Evolutionary conservation across 2,888 invertebrate genomes (phyloP).

Genomic region (Dynastes grantii): DNA sequence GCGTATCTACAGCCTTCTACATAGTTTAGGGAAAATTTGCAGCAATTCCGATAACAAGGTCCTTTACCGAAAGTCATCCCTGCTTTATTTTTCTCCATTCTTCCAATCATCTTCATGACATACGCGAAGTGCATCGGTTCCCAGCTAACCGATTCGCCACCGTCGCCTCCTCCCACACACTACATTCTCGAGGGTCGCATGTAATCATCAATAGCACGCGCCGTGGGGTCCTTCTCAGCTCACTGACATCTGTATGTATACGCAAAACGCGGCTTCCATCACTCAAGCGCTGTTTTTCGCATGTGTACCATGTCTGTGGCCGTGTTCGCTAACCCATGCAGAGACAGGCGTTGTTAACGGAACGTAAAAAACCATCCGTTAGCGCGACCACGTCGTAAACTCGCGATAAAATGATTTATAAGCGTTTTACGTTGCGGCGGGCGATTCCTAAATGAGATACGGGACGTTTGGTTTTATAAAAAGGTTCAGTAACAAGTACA

Average conservation of each 20-base stretch:
- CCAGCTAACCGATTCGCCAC: not conserved
- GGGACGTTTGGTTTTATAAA: no score
- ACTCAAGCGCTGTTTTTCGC: constrained; percentile 45
- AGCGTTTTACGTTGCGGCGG: not conserved
- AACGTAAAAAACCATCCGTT: constrained; percentile 13
- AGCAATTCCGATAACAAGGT: no score
- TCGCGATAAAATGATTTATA: constrained; percentile 27
- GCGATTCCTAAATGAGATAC: not conserved
- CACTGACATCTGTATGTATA: constrained; percentile 50
- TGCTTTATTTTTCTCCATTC: no score
- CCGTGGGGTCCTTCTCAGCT: constrained; percentile 47
- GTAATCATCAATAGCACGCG: constrained; percentile 57
- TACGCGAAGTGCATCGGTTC: no score
- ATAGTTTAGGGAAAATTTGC: no score
- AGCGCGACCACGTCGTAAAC: constrained; percentile 11
- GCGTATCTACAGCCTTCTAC: no score
- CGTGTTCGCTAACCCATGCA: constrained; percentile 17
- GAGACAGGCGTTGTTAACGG: constrained; percentile 9
- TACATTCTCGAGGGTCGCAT: constrained; percentile 52
- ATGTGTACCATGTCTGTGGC: constrained; percentile 7
- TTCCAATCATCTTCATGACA: no score
- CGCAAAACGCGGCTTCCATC: constrained; percentile 40
- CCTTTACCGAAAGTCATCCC: no score
- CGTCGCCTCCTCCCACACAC: constrained; percentile 52
- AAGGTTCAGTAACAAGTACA: no score